Conservation (phyloP, 2,888 invertebrate species). For the Malthinus seriepunctatus region DNA sequence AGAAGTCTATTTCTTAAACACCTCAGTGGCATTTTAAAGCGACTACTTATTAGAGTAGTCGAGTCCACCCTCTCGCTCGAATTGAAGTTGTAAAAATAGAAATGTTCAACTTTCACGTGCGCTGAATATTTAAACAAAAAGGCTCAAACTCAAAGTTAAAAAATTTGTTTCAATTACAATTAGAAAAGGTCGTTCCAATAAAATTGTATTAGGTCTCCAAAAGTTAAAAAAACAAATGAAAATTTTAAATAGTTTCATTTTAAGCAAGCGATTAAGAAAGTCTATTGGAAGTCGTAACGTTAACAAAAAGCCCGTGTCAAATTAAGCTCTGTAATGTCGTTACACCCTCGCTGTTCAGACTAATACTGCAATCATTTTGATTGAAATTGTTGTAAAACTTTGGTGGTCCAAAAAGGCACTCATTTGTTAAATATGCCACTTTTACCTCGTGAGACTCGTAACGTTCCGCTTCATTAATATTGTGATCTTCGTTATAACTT, state of each 20-base stretch:
- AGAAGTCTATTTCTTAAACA: no score
- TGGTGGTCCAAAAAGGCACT: constrained; percentile 42
- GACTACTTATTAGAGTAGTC: no score
- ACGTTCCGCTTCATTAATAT: constrained; percentile 39
- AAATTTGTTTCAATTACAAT: no score
- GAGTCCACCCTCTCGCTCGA: no score
- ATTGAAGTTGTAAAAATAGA: no score
- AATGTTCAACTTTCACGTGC: no score
- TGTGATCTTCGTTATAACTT: constrained; percentile 35
- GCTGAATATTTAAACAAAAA: no score
- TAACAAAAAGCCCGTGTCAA: constrained; percentile 42
- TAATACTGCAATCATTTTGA: constrained; percentile 50
- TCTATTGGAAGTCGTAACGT: constrained; percentile 29
- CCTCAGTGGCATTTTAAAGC: no score
- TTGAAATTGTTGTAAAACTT: constrained; percentile 52
- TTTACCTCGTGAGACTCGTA: constrained; percentile 39
- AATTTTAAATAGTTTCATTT: constrained; percentile 34
- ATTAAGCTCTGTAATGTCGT: constrained; percentile 38
- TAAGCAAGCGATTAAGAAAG: constrained; percentile 32
- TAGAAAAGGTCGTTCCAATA: no score
- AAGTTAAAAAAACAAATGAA: constrained; percentile 14
- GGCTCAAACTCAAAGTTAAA: no score
- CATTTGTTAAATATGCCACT: constrained; percentile 48
- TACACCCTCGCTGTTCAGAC: constrained; percentile 39
- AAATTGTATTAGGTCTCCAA: no score